Evolutionary conservation across 2,113 vertebrate genomes (phyloP), one percentile per base, ranked within the genome.

Genomic region (Tragelaphus imberbis): DNA sequence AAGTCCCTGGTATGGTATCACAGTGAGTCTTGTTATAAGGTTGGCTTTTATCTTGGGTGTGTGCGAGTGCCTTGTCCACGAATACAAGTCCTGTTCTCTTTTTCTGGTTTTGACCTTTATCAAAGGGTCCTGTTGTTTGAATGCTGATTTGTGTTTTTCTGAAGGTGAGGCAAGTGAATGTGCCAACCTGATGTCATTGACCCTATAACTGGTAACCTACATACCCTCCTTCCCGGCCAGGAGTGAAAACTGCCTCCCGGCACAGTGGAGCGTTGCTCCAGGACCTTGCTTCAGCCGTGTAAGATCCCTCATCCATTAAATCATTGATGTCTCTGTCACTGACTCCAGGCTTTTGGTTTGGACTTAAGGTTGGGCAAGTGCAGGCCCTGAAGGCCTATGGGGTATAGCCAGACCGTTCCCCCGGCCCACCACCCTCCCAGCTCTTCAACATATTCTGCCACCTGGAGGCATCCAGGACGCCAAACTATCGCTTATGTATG

Each of bases 161-260:
- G 81, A 84, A 84, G 49, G 51, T 25, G 81, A 36, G 81, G 81
- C 33, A n/a, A 55, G 19, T 55, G 51, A 82, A 13, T n/a, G 80
- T 2, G 12, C 33, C 81, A 25, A 36, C 81, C 19, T 23, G 19
- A 25, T 25, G 51, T 8, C 19, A 25, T 25, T 36, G 11, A 6
- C 51, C 80, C 80, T 55, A 2, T 55, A 25, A 82, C 49, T 30
- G 49, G 49, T 23, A n/a, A 82, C 80, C 51, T 55, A 3, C 1
- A 0, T 19, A 81, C 1, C 28, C 49, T 17, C 5, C 16, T 65
- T 53, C 10, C 79, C 0, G 0, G 47, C 47, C 27, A 33, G 47
- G 47, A 81, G 28, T 21, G 49, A 53, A 81, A 51, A 81, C 51
- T 84, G 81, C 81, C 51, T 23, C 81, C 5, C 0, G 5, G 49